A percentile compares a stretch with the other conserved stretches of the same genome.
Conservation (phyloP, 1,140 invertebrate species). For the Atta cephalotes region DNA sequence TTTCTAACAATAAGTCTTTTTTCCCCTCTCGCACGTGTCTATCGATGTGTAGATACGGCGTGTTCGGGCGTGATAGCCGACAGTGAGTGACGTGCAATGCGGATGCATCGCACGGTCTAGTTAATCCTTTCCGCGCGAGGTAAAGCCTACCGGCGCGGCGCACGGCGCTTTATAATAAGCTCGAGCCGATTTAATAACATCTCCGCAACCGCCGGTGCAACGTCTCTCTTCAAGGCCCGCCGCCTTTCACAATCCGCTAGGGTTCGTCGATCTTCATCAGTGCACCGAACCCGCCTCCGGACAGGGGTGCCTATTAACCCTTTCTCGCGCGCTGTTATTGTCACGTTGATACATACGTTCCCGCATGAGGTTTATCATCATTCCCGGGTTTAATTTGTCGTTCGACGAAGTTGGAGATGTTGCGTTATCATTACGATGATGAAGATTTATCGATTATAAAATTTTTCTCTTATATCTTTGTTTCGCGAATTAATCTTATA, state of each 20-base stretch:
- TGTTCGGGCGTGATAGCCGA: conserved; percentile 48
- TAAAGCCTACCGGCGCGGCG: conserved; percentile 39
- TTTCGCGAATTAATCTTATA: not conserved
- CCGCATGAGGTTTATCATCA: not conserved
- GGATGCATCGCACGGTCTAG: conserved; percentile 68
- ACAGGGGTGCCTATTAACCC: conserved; percentile 15
- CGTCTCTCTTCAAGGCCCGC: conserved; percentile 56
- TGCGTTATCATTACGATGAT: not conserved
- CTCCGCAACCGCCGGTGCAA: conserved; percentile 32
- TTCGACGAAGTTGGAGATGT: not conserved
- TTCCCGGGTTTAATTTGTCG: not conserved
- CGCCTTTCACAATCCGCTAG: conserved; percentile 34
- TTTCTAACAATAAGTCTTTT: not conserved
- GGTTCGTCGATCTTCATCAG: conserved; percentile 61
- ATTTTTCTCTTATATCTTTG: not conserved
- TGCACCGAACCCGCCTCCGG: conserved; percentile 38
- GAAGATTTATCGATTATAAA: not conserved
- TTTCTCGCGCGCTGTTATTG: not conserved
- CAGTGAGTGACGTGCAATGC: conserved; percentile 56
- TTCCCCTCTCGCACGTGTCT: conserved; percentile 9
- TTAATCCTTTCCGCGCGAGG: conserved; percentile 66
- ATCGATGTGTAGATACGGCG: conserved; percentile 37
- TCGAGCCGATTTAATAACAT: conserved; percentile 53
- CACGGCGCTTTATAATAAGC: conserved; percentile 56
- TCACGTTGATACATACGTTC: conserved; percentile 1